Evolutionary conservation across 2,113 vertebrate genomes (phyloP).

Genomic region (Amphilophus citrinellus): DNA sequence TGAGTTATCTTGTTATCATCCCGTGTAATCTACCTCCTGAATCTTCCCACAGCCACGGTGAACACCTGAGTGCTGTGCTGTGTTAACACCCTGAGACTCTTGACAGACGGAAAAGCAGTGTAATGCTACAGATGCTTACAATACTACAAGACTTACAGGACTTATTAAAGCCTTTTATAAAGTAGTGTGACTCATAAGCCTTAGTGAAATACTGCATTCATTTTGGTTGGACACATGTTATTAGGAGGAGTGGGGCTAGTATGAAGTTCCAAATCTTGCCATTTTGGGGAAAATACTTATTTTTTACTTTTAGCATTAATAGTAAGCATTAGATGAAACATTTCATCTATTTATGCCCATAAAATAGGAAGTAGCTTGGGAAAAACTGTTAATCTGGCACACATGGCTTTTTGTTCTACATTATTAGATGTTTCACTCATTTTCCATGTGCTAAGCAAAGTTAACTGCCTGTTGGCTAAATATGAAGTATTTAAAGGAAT

Average conservation of each 20-base stretch:
- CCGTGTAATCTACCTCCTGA: background rate
- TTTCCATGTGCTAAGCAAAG: background rate
- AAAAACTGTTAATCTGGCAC: background rate
- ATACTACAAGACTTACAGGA: background rate
- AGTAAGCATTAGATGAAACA: background rate
- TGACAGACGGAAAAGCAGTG: background rate
- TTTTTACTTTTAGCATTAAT: background rate
- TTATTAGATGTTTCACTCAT: background rate
- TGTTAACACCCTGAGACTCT: background rate
- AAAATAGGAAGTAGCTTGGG: background rate
- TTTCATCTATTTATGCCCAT: background rate
- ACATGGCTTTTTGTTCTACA: background rate
- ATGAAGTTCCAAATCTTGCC: background rate
- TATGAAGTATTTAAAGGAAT: background rate
- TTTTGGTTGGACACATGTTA: background rate
- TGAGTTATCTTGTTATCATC: background rate
- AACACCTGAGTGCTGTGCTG: slow-evolving; percentile 37
- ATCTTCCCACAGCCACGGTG: background rate
- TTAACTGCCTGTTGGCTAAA: background rate
- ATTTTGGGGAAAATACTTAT: too few species aligned
- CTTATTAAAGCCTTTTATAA: background rate
- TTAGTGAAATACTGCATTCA: background rate
- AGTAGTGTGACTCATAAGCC: background rate
- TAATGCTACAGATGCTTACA: background rate
- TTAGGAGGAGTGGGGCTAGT: background rate